Percentiles rank a stretch among this genome's conserved stretches.
These are phyloP conservation scores for Acrocephalus kingi DNA, from an alignment of 2,113 vertebrate genomes.

Conservation along the genomic window DNA sequence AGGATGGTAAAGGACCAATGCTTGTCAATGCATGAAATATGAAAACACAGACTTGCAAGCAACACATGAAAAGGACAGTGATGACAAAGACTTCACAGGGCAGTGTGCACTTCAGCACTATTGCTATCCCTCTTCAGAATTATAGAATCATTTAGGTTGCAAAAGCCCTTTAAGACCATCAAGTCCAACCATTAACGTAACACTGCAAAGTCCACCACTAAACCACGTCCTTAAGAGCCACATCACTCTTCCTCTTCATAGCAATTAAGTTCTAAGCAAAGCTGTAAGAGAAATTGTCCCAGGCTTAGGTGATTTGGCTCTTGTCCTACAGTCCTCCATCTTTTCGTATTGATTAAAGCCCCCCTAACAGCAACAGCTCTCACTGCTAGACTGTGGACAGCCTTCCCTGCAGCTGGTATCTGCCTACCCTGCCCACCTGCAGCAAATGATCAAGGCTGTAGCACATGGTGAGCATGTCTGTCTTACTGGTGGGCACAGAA, in stretches of 20 bases:
- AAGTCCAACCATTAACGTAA: neutral
- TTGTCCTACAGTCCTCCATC: neutral
- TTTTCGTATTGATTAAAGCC: neutral
- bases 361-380: neutral
- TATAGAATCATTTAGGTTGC: neutral
- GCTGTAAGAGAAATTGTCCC: neutral
- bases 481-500: neutral
- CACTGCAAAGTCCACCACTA: neutral
- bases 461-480: rapidly evolving
- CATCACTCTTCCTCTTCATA: neutral
- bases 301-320: neutral
- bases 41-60: neutral
- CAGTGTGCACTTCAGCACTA: neutral
- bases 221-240: neutral
- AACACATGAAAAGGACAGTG: neutral
- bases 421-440: neutral
- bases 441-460: neutral
- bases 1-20: neutral
- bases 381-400: neutral
- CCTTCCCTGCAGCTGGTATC: neutral
- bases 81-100: neutral
- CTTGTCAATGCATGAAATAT: neutral
- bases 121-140: neutral
- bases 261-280: neutral
- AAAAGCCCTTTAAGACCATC: neutral